phyloP scores from a whole-genome alignment of 1,140 invertebrate genomes.

The Himalopsyche phryganea region DNA sequence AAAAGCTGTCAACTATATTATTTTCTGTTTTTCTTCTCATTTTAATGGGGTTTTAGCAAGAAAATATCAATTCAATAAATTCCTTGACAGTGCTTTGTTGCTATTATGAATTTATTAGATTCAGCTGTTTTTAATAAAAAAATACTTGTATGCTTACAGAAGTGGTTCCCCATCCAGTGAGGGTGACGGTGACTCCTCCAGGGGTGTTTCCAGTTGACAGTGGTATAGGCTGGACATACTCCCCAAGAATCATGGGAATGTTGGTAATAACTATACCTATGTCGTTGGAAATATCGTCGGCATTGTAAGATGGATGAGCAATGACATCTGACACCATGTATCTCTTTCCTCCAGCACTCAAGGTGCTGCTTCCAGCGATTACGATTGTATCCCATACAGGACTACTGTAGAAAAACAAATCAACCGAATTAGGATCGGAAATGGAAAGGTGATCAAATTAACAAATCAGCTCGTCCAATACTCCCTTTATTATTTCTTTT shows the following conservation, averaged over 20 bases:
- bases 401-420: slow-evolving; percentile 29
- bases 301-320: slow-evolving; percentile 50
- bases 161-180: slow-evolving; percentile 52
- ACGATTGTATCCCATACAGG: slow-evolving; percentile 39
- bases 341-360: slow-evolving; percentile 46
- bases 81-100: not conserved
- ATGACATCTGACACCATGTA: slow-evolving; percentile 46
- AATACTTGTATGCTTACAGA: slow-evolving; percentile 41
- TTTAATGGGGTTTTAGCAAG: not conserved
- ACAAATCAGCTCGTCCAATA: no score
- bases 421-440: no score
- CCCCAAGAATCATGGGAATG: slow-evolving; percentile 43
- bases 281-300: slow-evolving; percentile 48
- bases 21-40: no score
- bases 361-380: slow-evolving; percentile 51
- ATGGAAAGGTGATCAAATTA: no score
- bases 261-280: slow-evolving; percentile 51
- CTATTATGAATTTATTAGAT: not conserved
- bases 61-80: not conserved
- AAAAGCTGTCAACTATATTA: no score
- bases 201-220: slow-evolving; percentile 39
- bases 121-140: no score
- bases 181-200: slow-evolving; percentile 39
- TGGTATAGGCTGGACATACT: slow-evolving; percentile 42
- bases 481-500: no score